Evolutionary conservation across 2,888 invertebrate genomes (phyloP).

Genomic region (Leptopterna dolabrata): DNA sequence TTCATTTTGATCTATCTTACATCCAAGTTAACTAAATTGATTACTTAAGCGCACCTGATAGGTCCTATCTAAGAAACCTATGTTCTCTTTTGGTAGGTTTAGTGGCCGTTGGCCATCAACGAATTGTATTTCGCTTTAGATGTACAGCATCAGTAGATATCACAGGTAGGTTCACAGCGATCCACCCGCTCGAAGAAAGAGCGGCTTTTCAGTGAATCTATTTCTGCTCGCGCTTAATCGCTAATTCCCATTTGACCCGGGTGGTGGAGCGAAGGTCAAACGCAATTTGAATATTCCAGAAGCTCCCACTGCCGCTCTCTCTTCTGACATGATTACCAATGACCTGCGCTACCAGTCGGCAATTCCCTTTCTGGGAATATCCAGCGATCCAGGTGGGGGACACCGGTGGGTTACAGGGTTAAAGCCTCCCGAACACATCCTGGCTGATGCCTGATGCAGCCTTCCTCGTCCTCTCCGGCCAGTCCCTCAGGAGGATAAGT

Average conservation of each 20-base stretch:
- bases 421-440: slow-evolving; percentile 20
- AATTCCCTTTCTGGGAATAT: slow-evolving; percentile 7
- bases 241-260: not conserved
- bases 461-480: not conserved
- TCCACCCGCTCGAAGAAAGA: too few relatives aligned
- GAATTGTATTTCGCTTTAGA: too few relatives aligned
- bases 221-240: too few relatives aligned
- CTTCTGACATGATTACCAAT: not conserved
- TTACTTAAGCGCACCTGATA: too few relatives aligned
- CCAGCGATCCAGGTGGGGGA: not conserved
- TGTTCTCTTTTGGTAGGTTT: too few relatives aligned
- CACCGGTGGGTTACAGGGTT: not conserved
- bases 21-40: too few relatives aligned
- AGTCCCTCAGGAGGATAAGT: slow-evolving; percentile 11
- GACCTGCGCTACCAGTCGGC: not conserved
- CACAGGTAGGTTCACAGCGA: too few relatives aligned
- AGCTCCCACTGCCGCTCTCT: not conserved
- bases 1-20: too few relatives aligned
- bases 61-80: too few relatives aligned
- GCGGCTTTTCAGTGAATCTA: too few relatives aligned
- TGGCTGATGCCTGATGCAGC: slow-evolving; percentile 15
- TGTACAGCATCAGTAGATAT: too few relatives aligned
- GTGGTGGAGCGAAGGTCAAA: not conserved
- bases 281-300: slow-evolving; percentile 6
- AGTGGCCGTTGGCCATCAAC: too few relatives aligned